phyloP scores from a whole-genome alignment of 1,140 invertebrate species.

The Phymastichus coffea region DNA sequence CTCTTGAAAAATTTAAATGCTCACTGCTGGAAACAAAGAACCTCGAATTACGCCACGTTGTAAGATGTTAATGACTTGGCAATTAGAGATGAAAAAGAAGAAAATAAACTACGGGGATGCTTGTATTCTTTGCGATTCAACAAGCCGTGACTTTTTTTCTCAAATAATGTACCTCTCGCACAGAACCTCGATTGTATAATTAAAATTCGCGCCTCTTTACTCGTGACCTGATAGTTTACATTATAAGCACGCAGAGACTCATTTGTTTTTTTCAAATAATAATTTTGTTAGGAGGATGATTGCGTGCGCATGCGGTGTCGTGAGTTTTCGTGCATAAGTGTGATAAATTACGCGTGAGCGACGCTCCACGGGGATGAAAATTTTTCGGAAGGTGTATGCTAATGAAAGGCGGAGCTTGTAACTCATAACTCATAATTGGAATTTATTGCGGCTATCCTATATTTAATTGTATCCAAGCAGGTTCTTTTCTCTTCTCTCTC shows the following conservation, averaged over 20 bases:
- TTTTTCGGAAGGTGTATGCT: no score
- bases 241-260: no score
- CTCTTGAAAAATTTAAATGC: not conserved
- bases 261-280: no score
- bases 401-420: no score
- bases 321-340: not conserved
- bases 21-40: no score
- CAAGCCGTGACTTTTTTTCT: constrained; percentile 29
- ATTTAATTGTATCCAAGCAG: no score
- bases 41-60: no score
- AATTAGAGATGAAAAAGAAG: constrained; percentile 11
- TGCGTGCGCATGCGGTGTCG: constrained; percentile 30
- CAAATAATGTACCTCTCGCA: constrained; percentile 30
- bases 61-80: constrained; percentile 6
- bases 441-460: no score
- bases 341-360: not conserved
- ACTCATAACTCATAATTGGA: no score
- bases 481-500: no score
- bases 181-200: constrained; percentile 44
- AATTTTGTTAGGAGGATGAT: constrained; percentile 35
- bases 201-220: constrained; percentile 44
- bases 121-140: constrained; percentile 32
- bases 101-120: no score
- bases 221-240: not conserved
- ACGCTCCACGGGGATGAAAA: no score